Evolutionary conservation across 37 sponge, comb jelly and placozoan genomes (phyloP), one percentile per base, ranked within the genome.

Genomic region (Agelas oroides): DNA sequence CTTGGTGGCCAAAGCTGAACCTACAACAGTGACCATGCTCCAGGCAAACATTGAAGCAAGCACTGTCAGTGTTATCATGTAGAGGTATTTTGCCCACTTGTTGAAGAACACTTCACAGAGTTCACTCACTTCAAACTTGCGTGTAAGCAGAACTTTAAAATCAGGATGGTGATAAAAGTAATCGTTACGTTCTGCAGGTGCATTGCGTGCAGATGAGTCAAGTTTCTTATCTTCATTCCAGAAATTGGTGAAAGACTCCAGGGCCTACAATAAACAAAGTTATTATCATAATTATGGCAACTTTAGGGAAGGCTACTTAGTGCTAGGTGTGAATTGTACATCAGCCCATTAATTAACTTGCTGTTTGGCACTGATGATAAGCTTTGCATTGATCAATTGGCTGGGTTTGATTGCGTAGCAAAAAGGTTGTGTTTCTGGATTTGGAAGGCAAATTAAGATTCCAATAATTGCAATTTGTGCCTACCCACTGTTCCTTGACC

Each of bases 61-160:
- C 6, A 77, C 32, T 1, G 54, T 73, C 46, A 92, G 23, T 24
- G 88, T 62, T 15, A 87, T 59, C 19, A 87, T 33, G 71, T 80
- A 91, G 56, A 73, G 20, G 25, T 69, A 34, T 78, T 90, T 46
- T 8, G 6, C 46, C 46, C 46, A 46, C 46, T 46, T 46, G 46
- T 46, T 46, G 46, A 46, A 46, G 82, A 92, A 88, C 16, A 88
- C 36, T 35, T 86, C 74, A 67, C 88, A 88, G 39, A 94, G 46
- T 76, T 94, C 95, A 15, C 54, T 88, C 36, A 80, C 74, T 54
- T 94, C 95, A 60, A 94, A 91, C 70, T 91, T 91, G 21, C 95
- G 57, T 25, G 53, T 68, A 32, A 77, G 77, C 0, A 40, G 34
- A 21, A 90, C 65, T 28, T 80, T 73, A 52, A 70, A 78, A 2